Evolutionary conservation across 2,888 invertebrate species (phyloP).

Genomic region (Amorpha juglandis): DNA sequence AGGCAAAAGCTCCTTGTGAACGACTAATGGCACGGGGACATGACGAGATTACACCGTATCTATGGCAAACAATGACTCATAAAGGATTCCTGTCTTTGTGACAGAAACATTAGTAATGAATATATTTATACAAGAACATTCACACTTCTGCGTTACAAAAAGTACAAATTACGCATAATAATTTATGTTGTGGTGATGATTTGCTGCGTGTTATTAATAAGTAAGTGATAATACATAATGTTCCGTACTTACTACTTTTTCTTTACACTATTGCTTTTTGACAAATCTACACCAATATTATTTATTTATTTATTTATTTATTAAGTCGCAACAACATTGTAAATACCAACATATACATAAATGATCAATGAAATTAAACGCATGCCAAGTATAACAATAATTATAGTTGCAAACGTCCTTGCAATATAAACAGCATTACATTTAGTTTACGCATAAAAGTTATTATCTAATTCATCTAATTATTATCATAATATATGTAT

Average conservation of each 20-base stretch:
- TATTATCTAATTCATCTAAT: no score
- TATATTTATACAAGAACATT: slow-evolving; percentile 3
- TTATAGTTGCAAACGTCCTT: no score
- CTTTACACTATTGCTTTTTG: no score
- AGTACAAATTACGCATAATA: background rate
- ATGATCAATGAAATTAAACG: no score
- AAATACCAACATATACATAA: no score
- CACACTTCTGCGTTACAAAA: slow-evolving; percentile 2
- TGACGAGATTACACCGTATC: background rate
- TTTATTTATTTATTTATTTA: no score
- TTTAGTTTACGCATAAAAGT: no score
- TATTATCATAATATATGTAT: no score
- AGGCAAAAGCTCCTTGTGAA: background rate
- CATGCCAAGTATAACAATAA: no score
- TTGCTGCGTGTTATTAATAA: background rate
- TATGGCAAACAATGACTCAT: slow-evolving; percentile 27
- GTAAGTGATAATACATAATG: slow-evolving; percentile 18
- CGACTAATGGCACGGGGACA: background rate
- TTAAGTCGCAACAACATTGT: no score
- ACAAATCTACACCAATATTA: no score
- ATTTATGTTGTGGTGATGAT: background rate
- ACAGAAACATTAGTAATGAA: background rate
- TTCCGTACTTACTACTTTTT: background rate
- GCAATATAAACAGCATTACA: no score
- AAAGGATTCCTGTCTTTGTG: slow-evolving; percentile 10